A percentile compares a stretch with the other conserved stretches of the same genome.
Conservation (phyloP, 1,140 invertebrate species). For the Rhynchophorus ferrugineus region DNA sequence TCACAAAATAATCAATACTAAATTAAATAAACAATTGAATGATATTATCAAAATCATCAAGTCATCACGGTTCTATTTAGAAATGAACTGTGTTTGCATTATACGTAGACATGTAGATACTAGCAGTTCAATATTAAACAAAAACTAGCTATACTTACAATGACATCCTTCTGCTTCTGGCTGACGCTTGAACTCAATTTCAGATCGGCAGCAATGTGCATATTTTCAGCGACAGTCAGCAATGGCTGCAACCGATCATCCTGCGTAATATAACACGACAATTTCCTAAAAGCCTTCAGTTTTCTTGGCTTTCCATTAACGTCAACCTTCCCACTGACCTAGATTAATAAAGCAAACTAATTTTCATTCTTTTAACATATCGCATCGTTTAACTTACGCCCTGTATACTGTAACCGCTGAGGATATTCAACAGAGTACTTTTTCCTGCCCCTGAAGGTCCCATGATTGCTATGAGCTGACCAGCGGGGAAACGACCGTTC, state of each 20-base stretch:
- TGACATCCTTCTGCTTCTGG: conserved; percentile 53
- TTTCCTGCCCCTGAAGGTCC: conserved; percentile 85
- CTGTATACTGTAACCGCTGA: conserved; percentile 60
- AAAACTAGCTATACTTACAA: conserved; percentile 52
- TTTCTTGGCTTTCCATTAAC: conserved; percentile 67
- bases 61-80: no score
- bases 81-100: no score
- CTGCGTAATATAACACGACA: conserved; percentile 88
- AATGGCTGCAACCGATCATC: conserved; percentile 77
- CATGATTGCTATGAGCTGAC: conserved; percentile 79
- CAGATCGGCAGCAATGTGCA: conserved; percentile 78
- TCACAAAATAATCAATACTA: no score
- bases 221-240: conserved; percentile 78
- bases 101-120: no score
- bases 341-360: background rate
- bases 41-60: no score
- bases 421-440: conserved; percentile 68
- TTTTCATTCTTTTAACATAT: background rate
- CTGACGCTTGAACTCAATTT: conserved; percentile 66
- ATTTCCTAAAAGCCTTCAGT: conserved; percentile 66
- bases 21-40: no score
- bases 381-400: conserved; percentile 36
- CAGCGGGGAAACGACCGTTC: conserved; percentile 64
- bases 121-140: background rate
- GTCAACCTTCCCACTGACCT: conserved; percentile 44